Evolutionary conservation across 2,113 vertebrate species (phyloP).

Genomic region (Corvus moneduloides): DNA sequence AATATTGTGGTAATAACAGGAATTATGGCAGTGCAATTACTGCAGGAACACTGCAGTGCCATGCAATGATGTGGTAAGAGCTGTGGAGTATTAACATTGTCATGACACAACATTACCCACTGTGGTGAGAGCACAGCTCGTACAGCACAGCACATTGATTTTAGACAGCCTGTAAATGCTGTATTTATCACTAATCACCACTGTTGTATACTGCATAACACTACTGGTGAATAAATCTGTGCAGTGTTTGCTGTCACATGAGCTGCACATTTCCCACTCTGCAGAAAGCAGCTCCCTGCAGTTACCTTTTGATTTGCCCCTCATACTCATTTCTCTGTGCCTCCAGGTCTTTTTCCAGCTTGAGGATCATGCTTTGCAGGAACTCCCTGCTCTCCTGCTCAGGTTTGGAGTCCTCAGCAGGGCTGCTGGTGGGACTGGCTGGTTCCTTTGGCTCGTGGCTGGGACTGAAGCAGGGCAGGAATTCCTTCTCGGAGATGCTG

Average conservation of each 20-base stretch:
- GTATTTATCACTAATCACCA: background rate
- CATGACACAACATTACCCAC: background rate
- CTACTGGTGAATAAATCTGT: background rate
- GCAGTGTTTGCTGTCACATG: rapidly evolving
- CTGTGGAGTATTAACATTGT: background rate
- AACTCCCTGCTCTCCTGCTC: slow-evolving; percentile 25
- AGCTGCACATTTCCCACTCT: background rate
- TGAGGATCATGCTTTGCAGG: slow-evolving; percentile 42
- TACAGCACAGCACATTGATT: background rate
- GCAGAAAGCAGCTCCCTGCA: background rate
- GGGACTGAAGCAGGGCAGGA: slow-evolving; percentile 5
- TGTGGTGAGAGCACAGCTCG: background rate
- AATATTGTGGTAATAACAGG: background rate
- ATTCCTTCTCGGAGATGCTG: slow-evolving; percentile 26
- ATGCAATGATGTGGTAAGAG: background rate
- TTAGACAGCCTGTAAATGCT: background rate
- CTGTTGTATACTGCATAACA: rapidly evolving
- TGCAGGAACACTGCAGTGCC: background rate
- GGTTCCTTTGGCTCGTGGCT: background rate
- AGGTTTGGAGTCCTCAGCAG: slow-evolving; percentile 5
- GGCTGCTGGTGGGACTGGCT: background rate
- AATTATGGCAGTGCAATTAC: background rate
- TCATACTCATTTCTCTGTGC: slow-evolving; percentile 64
- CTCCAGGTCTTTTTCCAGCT: slow-evolving; percentile 57
- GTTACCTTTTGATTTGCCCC: slow-evolving; percentile 73